phyloP scores from a whole-genome alignment of 2,888 invertebrate genomes.

The Macaria liturata region DNA sequence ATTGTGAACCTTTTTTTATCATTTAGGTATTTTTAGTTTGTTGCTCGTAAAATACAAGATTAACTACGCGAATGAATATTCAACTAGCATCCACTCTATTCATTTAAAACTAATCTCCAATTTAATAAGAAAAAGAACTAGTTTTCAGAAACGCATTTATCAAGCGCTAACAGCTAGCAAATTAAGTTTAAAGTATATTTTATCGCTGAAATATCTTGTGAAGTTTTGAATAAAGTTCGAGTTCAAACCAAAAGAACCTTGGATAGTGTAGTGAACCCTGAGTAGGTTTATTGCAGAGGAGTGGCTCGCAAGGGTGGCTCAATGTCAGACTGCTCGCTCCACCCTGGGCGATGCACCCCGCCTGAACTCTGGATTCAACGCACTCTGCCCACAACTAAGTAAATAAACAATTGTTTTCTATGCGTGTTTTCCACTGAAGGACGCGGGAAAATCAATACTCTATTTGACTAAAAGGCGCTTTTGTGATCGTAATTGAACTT shows the following conservation, averaged over 20 bases:
- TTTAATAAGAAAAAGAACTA: conserved; percentile 4
- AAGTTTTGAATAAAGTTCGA: conserved; percentile 29
- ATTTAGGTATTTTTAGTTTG: too few species aligned
- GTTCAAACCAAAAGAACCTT: conserved; percentile 45
- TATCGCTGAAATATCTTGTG: conserved; percentile 18
- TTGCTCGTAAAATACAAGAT: too few species aligned
- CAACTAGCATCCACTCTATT: too few species aligned
- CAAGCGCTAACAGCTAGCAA: conserved; percentile 8
- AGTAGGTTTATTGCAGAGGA: conserved; percentile 62
- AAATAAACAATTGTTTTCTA: conserved; percentile 55
- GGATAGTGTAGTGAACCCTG: conserved; percentile 31
- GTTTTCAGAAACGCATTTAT: conserved; percentile 16
- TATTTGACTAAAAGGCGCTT: not conserved
- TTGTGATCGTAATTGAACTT: too few species aligned
- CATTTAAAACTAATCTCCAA: too few species aligned
- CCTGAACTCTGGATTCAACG: conserved; percentile 35
- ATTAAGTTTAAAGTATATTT: conserved; percentile 19
- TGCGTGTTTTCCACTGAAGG: conserved; percentile 27
- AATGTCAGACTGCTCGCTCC: conserved; percentile 71
- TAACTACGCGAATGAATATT: too few species aligned
- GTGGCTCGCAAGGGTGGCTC: conserved; percentile 77
- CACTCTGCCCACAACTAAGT: conserved; percentile 50
- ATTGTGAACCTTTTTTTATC: too few species aligned
- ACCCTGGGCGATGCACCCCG: conserved; percentile 45
- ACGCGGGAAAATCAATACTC: conserved; percentile 1